Conservation (phyloP, 2,113 vertebrate species). For the Garra rufa region DNA sequence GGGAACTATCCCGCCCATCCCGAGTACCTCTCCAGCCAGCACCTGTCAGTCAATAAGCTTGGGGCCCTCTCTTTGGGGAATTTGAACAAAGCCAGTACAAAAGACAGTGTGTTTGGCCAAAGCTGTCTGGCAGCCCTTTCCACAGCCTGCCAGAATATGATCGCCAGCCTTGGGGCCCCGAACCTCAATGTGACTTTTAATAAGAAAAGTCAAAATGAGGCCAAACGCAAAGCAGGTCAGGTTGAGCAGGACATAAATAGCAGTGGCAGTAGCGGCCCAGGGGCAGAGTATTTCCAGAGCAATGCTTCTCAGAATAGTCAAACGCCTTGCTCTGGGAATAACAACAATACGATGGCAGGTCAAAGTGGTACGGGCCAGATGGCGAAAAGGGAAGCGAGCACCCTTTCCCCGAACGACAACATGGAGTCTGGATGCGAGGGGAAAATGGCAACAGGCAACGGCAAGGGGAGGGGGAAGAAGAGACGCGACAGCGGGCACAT, state of each 20-base stretch:
- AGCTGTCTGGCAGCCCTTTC: conserved; percentile 98
- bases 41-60: conserved; percentile 85
- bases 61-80: conserved; percentile 88
- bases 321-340: conserved; percentile 82
- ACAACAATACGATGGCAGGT: conserved; percentile 79
- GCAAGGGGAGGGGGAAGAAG: conserved; percentile 93
- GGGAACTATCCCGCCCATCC: conserved; percentile 81
- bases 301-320: conserved; percentile 81
- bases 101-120: conserved; percentile 96
- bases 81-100: conserved; percentile 89
- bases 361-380: conserved; percentile 77
- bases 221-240: conserved; percentile 96
- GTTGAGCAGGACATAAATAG: conserved; percentile 87
- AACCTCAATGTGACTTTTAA: conserved; percentile 99
- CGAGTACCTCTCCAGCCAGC: conserved; percentile 82
- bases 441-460: conserved; percentile 86
- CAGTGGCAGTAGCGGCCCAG: conserved; percentile 77
- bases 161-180: conserved; percentile 95
- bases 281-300: conserved; percentile 87
- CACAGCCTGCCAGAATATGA: conserved; percentile 99
- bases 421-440: conserved; percentile 90
- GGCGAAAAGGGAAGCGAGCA: conserved; percentile 86
- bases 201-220: conserved; percentile 95
- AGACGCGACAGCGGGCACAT: conserved; percentile 98
- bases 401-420: conserved; percentile 91